Evolutionary conservation across 2,888 invertebrate genomes (phyloP), one percentile per base, ranked within the genome.

Genomic region (Scotopteryx bipunctaria): DNA sequence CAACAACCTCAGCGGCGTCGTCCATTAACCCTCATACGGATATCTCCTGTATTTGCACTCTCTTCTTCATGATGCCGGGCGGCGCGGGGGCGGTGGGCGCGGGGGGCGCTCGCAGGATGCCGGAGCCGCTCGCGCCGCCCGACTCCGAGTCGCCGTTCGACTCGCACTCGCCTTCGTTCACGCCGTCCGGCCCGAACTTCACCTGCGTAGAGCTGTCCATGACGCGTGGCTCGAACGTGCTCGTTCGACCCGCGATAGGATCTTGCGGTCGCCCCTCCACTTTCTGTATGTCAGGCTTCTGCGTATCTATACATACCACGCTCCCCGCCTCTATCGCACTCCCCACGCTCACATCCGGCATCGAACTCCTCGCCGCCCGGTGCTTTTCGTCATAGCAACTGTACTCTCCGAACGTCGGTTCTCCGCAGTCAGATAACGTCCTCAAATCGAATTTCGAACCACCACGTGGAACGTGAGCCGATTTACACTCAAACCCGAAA

Each of bases 11-110:
- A 45, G 78, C 78, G 69, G 78, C 66, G 69, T 78, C 72, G 68
- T 84, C 82, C 53, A 86, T 79, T 64, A 83, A 88, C 74, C 81
- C 90, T 94, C 93, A 97, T 90, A 97, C 97, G 56, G 96, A 96
- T 90, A 97, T 97, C 85, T 97, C 97, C 85, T 96, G 96, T 81
- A 97, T 97, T 90, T 97, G 97, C 71, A 97, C 97, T 82, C 97
- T 93, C 86, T 97, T 97, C 86, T 97, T 97, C 91, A 94, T 94
- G 59, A 94, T 94, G 49, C 95, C 94, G 5, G 95, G 94, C 0
- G 95, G 94, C 32, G 92, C 93, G 3, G 94, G 93, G 8, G 88
- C 83, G 21, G 86, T 68, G 32, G 81, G 64, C 2, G 82, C 77
- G 45, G 86, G 81, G 0, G 86, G 86, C 21, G 78, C 83, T 29